Base-by-base conservation (phyloP, 2,113 vertebrate genomes). In the Murina feae region DNA sequence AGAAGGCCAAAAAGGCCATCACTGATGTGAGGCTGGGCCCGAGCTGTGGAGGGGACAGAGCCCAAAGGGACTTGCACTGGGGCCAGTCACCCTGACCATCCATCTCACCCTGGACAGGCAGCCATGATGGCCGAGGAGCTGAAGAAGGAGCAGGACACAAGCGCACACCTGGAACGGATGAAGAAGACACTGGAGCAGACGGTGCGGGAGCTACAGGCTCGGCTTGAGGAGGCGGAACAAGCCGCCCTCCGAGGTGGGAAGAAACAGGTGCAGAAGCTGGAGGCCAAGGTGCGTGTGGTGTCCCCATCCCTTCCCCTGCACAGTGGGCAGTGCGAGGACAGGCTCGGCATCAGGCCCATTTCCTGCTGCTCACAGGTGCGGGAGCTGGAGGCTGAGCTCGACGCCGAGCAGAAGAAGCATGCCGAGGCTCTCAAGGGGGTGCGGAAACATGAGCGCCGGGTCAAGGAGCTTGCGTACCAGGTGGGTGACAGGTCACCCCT, bases 101-200 rank as follows among this genome's bases (percentile, higher is more conserved):
- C 21, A 17, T 9, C 55, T 18, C 49, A 18, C n/a, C 32, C 47
- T 78, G 0, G 0, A 6, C 94, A 99, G 99, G 99, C 99, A 1
- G 99, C 99, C 89, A 99, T 99, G 99, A 99, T 99, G 99, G 99
- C 99, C 0, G 99, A 99, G 95, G 99, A 99, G 97, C 98, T 99
- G 96, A 99, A 99, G 97, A 99, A 99, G 97, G 99, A 99, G 97
- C 99, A 99, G 97, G 99, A 99, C 97, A 99, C 99, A 0, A 99
- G 98, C 0, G 97, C 99, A 0, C 99, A 99, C 95, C 98, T 99
- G 93, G 99, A 99, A 80, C 98, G 99, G 83, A 99, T 99, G 99
- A 99, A 99, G 98, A 99, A 99, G 98, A 99, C 99, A 75, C 99
- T 99, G 99, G 99, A 99, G 90, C 99, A 99, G 98, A 99, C 99